Evolutionary conservation across 2,888 invertebrate genomes (phyloP), one percentile per base, ranked within the genome.

Genomic region (Eristalinus aeneus): DNA sequence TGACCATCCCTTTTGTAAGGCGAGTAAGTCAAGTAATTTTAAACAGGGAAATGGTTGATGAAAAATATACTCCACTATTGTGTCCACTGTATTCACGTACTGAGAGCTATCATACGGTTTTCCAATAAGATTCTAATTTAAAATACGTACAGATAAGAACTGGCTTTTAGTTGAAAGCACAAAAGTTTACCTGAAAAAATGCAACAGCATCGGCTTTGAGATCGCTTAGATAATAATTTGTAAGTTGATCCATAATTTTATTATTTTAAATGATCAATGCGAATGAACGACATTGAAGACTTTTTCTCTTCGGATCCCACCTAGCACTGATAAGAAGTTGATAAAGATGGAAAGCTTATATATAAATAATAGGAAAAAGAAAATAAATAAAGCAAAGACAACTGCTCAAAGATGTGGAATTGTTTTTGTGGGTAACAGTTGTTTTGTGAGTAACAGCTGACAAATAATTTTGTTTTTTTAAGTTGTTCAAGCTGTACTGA

Each of bases 281-380:
- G 12, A 11, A 16, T 36, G 22, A 77, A 34, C 63, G 6, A 16
- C 65, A 60, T 60, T 46, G 22, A 16, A 61, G 53, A 27, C 61
- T 46, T 34, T 27, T 68, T 32, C 10, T 23, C 60, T 11, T 39
- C 12, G 16, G 27, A 54, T 20, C 34, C 23, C 34, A 36, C 71
- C 16, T 20, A 72, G 46, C 23, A 53, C 71, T 85, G 84, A 85
- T 85, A 85, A 80, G 80, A 79, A 32, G 32, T 46, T 20, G 72
- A 61, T 80, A 23, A 56, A 67, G 32, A 75, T 65, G 69, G 75
- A 58, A 39, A 74, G 65, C 64, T 64, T 39, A 74, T 46, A 65
- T 65, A 71, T 56, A 67, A 61, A 79, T 22, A 78, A 34, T 65
- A 64, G 36, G 16, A 60, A 67, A 73, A 36, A 12, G 53, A 53